These are phyloP conservation scores for Meghimatium bilineatum DNA, from an alignment of 2,888 invertebrate species.

Conservation along the genomic window DNA sequence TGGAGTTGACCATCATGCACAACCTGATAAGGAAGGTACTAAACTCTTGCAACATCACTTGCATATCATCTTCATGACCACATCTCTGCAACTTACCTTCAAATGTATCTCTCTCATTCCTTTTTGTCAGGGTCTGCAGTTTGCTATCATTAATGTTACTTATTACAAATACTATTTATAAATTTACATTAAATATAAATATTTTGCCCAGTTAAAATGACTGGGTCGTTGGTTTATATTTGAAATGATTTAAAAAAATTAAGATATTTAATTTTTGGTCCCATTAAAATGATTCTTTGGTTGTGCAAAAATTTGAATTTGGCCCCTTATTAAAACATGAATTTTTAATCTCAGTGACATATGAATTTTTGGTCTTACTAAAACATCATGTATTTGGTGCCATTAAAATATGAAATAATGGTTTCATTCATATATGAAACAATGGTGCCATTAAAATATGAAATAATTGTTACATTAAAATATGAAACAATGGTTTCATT, in stretches of 20 bases:
- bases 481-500: not conserved
- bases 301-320: too few species aligned
- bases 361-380: not conserved
- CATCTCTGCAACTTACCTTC: not conserved
- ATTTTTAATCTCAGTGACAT: not conserved
- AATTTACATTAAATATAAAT: too few species aligned
- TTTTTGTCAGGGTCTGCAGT: not conserved
- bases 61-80: not conserved
- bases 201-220: too few species aligned
- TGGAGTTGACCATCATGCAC: conserved; percentile 45
- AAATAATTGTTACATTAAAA: not conserved
- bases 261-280: too few species aligned
- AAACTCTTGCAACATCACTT: not conserved
- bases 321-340: too few species aligned
- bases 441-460: not conserved
- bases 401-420: not conserved
- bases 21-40: conserved; percentile 51
- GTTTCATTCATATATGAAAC: not conserved
- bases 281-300: too few species aligned
- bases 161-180: too few species aligned
- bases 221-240: too few species aligned
- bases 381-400: not conserved
- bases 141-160: not conserved
- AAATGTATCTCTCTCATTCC: not conserved
- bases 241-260: too few species aligned